Base-by-base conservation (phyloP, 2,797 vertebrate species). In the Perdix hodgsoniae region DNA sequence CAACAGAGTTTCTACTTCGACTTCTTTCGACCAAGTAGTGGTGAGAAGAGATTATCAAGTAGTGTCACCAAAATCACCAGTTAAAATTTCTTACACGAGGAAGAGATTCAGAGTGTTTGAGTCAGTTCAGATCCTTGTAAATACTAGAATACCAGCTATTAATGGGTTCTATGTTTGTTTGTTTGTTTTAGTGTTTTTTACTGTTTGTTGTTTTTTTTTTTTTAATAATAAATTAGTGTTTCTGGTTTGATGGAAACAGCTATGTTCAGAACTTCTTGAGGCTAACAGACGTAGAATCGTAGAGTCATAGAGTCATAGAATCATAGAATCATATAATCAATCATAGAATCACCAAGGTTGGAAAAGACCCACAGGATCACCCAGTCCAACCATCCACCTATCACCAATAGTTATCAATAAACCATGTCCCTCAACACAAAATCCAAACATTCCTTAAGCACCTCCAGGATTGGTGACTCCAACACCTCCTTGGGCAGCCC, bases 71-170 rank as follows among this genome's bases (percentile, higher is more conserved):
- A 61, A 60, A 21, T 60, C 9, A 31, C 1, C 7, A 21, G 6
- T 15, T 59, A 31, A 76, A 35, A 64, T 60, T 70, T 90, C 37
- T 50, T 76, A 14, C 60, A n/a, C 1, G 3, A 27, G 10, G 49
- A 70, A 29, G 0, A 0, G 39, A 4, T 59, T 76, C 14, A 35
- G 1, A 6, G 5, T 4, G 9, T 75, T 15, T 60, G 8, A 33
- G 22, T n/a, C 60, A 44, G 2, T 45, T 73, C 17, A 64, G 4
- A 40, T 7, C 3, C 5, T 73, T 63, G 8, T 17, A 7, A 21
- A 23, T 1, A 7, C 0, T 1, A 69, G 8, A 21, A 23, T 1
- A 7, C 0, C 1, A 65, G 27, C 1, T 37, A 31, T 35, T 12
- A n/a, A 31, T 56, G 49, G 27, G 31, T 8, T 49, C 31, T 54